Evolutionary conservation across 2,113 vertebrate species (phyloP), one percentile per base, ranked within the genome.

Genomic region (Xiphias gladius): DNA sequence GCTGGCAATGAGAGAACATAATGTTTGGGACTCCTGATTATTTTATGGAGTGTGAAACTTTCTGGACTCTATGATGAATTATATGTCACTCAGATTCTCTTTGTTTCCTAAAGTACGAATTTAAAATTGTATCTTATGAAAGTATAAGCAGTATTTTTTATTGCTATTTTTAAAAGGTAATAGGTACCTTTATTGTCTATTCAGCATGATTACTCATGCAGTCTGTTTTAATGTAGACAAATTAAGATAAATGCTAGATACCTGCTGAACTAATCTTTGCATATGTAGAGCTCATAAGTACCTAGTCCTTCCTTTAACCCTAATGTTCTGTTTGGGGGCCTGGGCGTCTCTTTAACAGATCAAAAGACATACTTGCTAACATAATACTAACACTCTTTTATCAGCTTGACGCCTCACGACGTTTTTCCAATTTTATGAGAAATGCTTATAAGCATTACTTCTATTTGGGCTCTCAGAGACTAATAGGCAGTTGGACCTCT

Each of bases 21-120:
- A 73, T 79, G 75, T 86, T 78, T 72, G 69, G n/a, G 80, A 82
- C 46, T 86, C 17, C 9, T 76, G 57, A 13, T 68, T 81, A 71
- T 86, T 91, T 80, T 67, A 82, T 70, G 57, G 65, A 66, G 17
- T 68, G 77, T 71, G 63, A 24, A 65, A 77, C 69, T 89, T 80
- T 76, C 63, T 71, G 24, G 39, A 48, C 55, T 58, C 35, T n/a
- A 54, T 76, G 65, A 63, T 75, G 43, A 64, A 66, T 77, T 39
- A 57, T 22, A 24, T 26, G 14, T 39, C 41, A 16, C 59, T 22
- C 65, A 61, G 28, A 39, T 28, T 13, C 22, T 37, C 19, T 26
- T 8, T 16, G 20, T 43, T 59, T 80, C 3, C 46, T 54, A 54
- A 52, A 58, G 58, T 48, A 2, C 12, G 68, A 70, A 30, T 24